A percentile compares a stretch with the other conserved stretches of the same genome.
Conservation (phyloP, 2,797 vertebrate species). For the Gorsachius magnificus region DNA sequence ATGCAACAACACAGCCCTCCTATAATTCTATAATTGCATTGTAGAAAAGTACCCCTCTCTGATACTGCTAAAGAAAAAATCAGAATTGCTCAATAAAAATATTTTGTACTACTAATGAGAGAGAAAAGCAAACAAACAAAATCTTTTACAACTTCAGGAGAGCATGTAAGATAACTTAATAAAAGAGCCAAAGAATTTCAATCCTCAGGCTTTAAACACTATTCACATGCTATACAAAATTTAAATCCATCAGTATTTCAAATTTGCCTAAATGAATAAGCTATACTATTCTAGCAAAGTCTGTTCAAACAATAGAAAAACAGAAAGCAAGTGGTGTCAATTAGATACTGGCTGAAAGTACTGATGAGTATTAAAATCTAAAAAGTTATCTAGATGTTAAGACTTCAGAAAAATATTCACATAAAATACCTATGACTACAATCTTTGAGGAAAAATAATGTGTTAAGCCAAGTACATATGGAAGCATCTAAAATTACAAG, state of each 20-base stretch:
- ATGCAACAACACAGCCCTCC: not conserved
- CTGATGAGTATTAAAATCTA: not conserved
- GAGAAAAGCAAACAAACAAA: not conserved
- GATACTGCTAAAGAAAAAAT: not conserved
- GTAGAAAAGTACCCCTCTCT: not conserved
- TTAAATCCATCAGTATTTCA: conserved; percentile 6
- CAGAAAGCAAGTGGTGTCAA: not conserved
- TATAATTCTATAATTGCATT: not conserved
- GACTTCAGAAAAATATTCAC: conserved; percentile 41
- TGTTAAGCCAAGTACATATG: conserved; percentile 47
- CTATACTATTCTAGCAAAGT: not conserved
- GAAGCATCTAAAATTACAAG: conserved; percentile 58
- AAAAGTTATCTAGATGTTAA: conserved; percentile 24
- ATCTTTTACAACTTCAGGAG: not conserved
- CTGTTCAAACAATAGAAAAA: conserved; percentile 7
- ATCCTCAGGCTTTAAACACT: not conserved
- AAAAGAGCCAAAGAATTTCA: not conserved
- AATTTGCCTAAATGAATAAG: not conserved
- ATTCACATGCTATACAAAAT: not conserved
- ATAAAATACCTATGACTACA: conserved; percentile 33
- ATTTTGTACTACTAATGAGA: not conserved
- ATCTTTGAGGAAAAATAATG: conserved; percentile 35
- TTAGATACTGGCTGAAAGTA: conserved; percentile 3
- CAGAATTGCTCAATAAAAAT: not conserved
- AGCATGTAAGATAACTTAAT: not conserved